Base-by-base conservation (phyloP, 2,888 invertebrate species). In the Miltochrista miniata region DNA sequence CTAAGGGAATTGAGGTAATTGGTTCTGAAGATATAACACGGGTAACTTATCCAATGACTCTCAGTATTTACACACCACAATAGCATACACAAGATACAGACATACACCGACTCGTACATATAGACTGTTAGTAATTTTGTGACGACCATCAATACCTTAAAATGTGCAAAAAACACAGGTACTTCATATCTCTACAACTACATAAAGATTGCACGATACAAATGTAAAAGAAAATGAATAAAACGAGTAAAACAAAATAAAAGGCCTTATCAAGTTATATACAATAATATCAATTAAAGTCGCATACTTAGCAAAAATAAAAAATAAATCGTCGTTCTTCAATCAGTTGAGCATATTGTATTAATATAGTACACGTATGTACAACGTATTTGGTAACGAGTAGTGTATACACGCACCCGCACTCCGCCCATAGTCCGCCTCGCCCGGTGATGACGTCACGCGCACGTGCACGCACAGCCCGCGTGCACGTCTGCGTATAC, bases 1-100 rank as follows among this genome's bases (percentile, higher is more conserved):
- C 86, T 90, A 87, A 85, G 86, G 87, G 89, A 83, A 88, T 88
- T 90, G 91, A 91, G 91, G 91, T 91, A 91, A 90, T 89, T 85
- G 90, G 90, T 90, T 90, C 81, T 76, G 87, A 87, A 87, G 81
- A 86, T 75, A 84, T 82, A 81, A 85, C 78, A 77, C 78, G 86
- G 90, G 87, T 89, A 89, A 90, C 89, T 90, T 82, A 87, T 87
- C 86, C 87, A 87, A 89, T 87, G 84, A 88, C 86, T 88, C 79
- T 78, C 82, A 84, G 81, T 89, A 88, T 87, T 83, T 86, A 88
- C 87, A 87, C 73, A 81, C 74, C 70, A 71, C 64, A 72, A 63
- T 64, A 44, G 61, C 65, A 59, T 58, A 65, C 56, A 63, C 70
- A 54, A 71, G 66, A 70, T 65, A 69, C 57, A 57, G 58, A 56